Base-by-base conservation (phyloP, 2,797 vertebrate species). In the Poeciliopsis gracilis region DNA sequence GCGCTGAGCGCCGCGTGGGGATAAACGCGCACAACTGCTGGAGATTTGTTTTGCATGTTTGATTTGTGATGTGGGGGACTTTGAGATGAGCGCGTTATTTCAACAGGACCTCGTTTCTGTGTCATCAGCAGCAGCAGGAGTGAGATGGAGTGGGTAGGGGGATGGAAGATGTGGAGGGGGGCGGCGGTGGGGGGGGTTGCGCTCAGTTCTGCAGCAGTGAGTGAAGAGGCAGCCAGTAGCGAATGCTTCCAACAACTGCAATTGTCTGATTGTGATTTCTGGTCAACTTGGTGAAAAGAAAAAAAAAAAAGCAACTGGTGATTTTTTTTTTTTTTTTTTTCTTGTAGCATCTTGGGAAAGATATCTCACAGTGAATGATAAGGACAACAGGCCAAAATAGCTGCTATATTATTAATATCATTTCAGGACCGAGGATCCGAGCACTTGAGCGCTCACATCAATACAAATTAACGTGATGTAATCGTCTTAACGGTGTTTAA, bases 391-490 rank as follows among this genome's bases (percentile, higher is more conserved):
- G 46, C n/a, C 5, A 84, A 51, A 51, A 77, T 10, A 76, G 61
- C 59, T 73, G 53, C 30, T 28, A 13, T 75, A 63, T 61, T 63
- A 73, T 47, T 78, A 82, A 77, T 63, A 81, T 43, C 33, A 46
- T 46, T 20, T 33, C 76, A 82, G 73, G 25, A 53, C 38, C 3
- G 43, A 85, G 77, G 75, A 81, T 81, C 84, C 83, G 83, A 84
- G 82, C 78, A 77, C 73, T 33, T 89, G 84, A 87, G 77, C 81
- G 90, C 57, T 25, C 84, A 85, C 91, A 86, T 94, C 92, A 89
- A 93, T 92, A 90, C 82, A 86, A 84, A 91, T 91, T 88, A 87
- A 93, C 88, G 90, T 88, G 85, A 89, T 88, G 86, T 90, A 91
- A 93, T 93, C 89, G 53, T 89, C 87, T 90, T 91, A 90, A 87